Percentiles rank a stretch among this genome's conserved stretches.
Conservation (phyloP, 1,140 invertebrate genomes). For the Magallana gigas region DNA sequence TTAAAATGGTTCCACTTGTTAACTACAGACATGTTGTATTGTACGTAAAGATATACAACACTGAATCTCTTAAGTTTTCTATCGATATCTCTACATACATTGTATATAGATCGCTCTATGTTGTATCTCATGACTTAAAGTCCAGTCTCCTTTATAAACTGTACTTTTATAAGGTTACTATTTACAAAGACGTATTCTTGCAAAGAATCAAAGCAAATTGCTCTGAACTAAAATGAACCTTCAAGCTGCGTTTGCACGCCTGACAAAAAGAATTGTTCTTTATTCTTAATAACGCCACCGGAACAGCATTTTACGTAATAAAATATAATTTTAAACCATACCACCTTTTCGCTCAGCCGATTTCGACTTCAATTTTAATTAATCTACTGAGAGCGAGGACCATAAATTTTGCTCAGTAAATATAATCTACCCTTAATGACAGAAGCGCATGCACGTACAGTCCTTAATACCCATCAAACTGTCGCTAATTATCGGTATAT, state of each 20-base stretch:
- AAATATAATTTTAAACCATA: constrained; percentile 25
- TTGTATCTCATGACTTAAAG: too few relatives aligned
- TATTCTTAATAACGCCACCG: not conserved
- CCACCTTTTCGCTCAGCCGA: not conserved
- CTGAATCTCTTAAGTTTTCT: too few relatives aligned
- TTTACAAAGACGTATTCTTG: not conserved
- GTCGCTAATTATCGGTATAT: not conserved
- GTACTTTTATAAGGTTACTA: not conserved
- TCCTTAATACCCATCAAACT: constrained; percentile 4
- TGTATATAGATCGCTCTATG: too few relatives aligned
- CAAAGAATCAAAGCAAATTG: constrained; percentile 21
- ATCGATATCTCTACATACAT: too few relatives aligned
- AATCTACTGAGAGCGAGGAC: not conserved
- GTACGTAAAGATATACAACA: too few relatives aligned
- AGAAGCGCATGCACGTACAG: not conserved
- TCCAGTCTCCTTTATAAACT: too few relatives aligned
- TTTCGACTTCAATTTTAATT: constrained; percentile 21
- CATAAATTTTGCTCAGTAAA: constrained; percentile 28
- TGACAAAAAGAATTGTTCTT: not conserved
- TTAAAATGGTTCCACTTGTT: too few relatives aligned
- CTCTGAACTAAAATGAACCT: not conserved
- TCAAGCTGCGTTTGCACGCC: not conserved
- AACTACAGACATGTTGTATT: too few relatives aligned
- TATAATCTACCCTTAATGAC: constrained; percentile 11
- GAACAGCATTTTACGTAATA: not conserved